phyloP scores from a whole-genome alignment of 2,113 vertebrate genomes.

The Rhea pennata region DNA sequence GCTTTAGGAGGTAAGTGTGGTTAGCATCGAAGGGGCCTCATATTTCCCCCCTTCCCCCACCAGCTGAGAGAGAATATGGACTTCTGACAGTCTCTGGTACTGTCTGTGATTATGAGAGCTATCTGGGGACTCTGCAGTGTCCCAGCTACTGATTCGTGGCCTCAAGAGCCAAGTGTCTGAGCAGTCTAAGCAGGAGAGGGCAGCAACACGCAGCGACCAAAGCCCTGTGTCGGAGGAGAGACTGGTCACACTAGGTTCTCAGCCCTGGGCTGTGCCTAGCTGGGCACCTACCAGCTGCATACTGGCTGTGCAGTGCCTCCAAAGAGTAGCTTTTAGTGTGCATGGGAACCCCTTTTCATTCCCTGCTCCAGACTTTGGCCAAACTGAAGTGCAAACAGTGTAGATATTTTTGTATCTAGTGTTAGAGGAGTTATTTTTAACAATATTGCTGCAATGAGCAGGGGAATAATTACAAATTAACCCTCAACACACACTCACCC shows the following conservation, averaged over 20 bases:
- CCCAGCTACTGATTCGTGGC: not conserved
- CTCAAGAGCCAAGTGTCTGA: not conserved
- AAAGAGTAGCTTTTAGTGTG: not conserved
- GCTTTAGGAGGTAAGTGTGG: constrained; percentile 89
- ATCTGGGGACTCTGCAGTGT: not conserved
- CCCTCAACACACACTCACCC: not conserved
- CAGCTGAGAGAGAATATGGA: not conserved
- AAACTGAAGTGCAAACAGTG: not conserved
- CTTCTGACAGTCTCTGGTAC: not conserved
- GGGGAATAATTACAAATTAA: not conserved
- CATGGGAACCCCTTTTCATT: not conserved
- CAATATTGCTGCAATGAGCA: not conserved
- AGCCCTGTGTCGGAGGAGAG: not conserved
- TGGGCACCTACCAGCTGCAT: not conserved
- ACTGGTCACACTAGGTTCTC: not conserved
- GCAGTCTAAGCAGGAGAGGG: constrained; percentile 10
- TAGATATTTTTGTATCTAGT: not conserved
- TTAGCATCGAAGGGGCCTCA: not conserved
- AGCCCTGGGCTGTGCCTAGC: not conserved
- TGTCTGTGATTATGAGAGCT: not conserved
- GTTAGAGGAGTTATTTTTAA: not conserved
- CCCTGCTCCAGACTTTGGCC: not conserved
- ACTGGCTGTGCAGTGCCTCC: too few relatives aligned
- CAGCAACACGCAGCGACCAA: constrained; percentile 12
- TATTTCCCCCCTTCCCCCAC: not conserved